phyloP scores from a whole-genome alignment of 23 tunicate genomes.

The Aplidium turbinatum region DNA sequence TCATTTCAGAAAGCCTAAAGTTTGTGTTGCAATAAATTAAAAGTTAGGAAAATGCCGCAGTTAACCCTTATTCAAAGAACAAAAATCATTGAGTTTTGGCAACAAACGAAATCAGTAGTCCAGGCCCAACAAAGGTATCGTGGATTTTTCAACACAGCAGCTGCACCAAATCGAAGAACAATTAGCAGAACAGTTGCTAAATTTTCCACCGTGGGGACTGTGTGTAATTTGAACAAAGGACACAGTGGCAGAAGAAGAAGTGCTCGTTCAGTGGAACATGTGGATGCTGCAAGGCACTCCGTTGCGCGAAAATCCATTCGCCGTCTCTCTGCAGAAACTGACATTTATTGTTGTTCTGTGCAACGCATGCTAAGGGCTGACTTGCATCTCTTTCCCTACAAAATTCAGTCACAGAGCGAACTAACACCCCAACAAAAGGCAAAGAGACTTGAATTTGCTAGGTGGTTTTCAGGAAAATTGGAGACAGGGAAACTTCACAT shows the following conservation, averaged over 20 bases:
- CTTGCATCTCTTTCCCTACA: slow-evolving; percentile 13
- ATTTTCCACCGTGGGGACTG: slow-evolving; percentile 8
- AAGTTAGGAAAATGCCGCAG: no score
- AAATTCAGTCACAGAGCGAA: background rate
- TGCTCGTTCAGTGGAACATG: slow-evolving; percentile 8
- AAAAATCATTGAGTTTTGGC: no score
- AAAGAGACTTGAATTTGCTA: slow-evolving; percentile 7
- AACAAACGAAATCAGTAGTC: no score
- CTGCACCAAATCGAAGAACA: slow-evolving; percentile 17
- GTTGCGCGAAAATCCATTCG: slow-evolving; percentile 13
- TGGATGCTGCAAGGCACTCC: slow-evolving; percentile 12
- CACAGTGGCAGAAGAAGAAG: background rate
- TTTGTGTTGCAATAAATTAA: no score
- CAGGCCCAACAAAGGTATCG: no score
- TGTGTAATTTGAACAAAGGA: slow-evolving; percentile 10
- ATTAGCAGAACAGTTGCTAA: slow-evolving; percentile 6
- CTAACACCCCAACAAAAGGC: background rate
- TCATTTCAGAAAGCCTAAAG: no score
- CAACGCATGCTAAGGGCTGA: slow-evolving; percentile 1
- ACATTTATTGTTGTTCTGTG: slow-evolving; percentile 7
- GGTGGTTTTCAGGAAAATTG: slow-evolving; percentile 9
- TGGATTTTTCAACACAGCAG: no score
- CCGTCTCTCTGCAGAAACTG: background rate
- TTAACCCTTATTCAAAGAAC: no score
- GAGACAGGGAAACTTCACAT: slow-evolving; percentile 17